Base-by-base conservation (phyloP, 2,797 vertebrate species). In the Chaetodon trifasciatus region DNA sequence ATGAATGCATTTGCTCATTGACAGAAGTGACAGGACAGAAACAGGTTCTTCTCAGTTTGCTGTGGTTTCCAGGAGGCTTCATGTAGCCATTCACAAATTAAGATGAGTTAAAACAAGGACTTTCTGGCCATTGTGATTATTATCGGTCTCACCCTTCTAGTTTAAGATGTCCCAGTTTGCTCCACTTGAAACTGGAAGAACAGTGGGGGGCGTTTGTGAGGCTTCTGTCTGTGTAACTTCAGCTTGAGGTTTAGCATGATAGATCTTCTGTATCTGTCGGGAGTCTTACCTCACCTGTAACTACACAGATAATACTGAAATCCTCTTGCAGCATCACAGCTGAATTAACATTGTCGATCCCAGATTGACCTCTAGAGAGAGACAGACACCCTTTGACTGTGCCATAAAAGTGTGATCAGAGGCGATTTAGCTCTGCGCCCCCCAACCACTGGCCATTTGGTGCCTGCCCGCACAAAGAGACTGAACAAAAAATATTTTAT, bases 301-400 rank as follows among this genome's bases (percentile, higher is more conserved):
- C 8, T 1, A 10, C 40, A 47, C 16, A 24, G 16, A 15, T 8
- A 9, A 21, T 9, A 57, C 1, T 60, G 8, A 39, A 39, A 19
- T 16, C 39, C 47, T 50, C 24, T 16, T 37, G 50, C n/a, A 40
- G n/a, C 32, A 39, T 19, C 17, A 39, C n/a, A 57, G 21, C 42
- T 49, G 16, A 5, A 28, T 23, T 23, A 24, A n/a, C 6, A 1
- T 4, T 71, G 70, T 23, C 3, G 1, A 19, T 63, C 16, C 16
- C 13, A 46, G 1, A 0, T 60, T 75, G n/a, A 53, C 40, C 78
- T 78, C 64, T 65, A 80, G 79, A 76, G 74, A 74, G 88, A 75
- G 71, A 40, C 76, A 86, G 15, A 84, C 2, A 3, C 19, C 19
- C 1, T 66, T 58, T 50, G 28, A 16, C n/a, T 47, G 28, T 42